phyloP scores from a whole-genome alignment of 1,140 invertebrate species.

The Drosophila equinoxialis region DNA sequence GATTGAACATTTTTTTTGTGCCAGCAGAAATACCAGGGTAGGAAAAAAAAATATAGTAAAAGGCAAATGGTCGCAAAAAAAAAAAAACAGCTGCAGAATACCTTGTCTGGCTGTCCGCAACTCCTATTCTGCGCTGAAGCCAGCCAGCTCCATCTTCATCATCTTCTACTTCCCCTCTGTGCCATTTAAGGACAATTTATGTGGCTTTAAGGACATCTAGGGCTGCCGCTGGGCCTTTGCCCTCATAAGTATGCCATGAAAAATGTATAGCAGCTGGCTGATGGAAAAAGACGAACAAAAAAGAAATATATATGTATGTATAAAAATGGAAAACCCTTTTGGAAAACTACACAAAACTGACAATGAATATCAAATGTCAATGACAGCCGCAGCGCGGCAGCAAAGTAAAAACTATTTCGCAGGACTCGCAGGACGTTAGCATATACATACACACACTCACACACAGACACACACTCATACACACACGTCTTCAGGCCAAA shows the following conservation, averaged over 20 bases:
- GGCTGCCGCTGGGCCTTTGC: constrained; percentile 50
- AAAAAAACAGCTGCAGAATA: constrained; percentile 52
- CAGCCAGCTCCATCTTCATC: not conserved
- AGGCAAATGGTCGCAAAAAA: constrained; percentile 1
- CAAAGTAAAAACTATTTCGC: constrained; percentile 65
- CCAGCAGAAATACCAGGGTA: not conserved
- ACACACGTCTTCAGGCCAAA: constrained; percentile 55
- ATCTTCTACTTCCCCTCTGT: not conserved
- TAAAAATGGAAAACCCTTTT: constrained; percentile 28
- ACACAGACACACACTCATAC: not conserved
- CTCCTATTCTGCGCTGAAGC: no score
- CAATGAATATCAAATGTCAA: constrained; percentile 77
- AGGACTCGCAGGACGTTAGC: constrained; percentile 37
- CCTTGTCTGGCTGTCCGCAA: constrained; percentile 20
- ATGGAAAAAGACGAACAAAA: constrained; percentile 39
- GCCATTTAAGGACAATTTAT: constrained; percentile 56
- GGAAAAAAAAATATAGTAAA: not conserved
- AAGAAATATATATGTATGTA: not conserved
- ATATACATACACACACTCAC: constrained; percentile 12
- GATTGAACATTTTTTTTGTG: constrained; percentile 63
- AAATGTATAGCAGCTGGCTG: constrained; percentile 45
- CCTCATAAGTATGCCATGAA: constrained; percentile 76
- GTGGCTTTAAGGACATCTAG: constrained; percentile 66
- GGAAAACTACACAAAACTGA: constrained; percentile 54
- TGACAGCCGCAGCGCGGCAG: constrained; percentile 61